Conservation (phyloP, 1,140 invertebrate genomes). For the Parapsyche elsis region DNA sequence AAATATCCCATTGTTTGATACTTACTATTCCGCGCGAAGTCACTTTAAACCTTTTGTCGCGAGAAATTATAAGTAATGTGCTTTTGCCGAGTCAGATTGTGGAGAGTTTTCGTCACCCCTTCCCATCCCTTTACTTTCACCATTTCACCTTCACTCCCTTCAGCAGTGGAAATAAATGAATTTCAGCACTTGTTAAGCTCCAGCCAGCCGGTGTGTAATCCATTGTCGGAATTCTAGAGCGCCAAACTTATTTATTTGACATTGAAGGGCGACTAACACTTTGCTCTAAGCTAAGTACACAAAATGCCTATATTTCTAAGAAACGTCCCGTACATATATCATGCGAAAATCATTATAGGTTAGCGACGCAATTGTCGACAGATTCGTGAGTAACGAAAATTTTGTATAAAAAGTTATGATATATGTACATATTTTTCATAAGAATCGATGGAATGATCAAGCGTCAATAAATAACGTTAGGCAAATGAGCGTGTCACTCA, state of each 20-base stretch:
- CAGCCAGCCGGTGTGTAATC: background rate
- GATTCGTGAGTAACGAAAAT: too few relatives aligned
- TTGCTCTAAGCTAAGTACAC: too few relatives aligned
- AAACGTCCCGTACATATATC: too few relatives aligned
- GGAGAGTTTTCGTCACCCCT: background rate
- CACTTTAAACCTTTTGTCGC: constrained; percentile 36
- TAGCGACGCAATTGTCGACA: too few relatives aligned
- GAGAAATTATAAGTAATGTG: constrained; percentile 41
- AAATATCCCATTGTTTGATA: constrained; percentile 19
- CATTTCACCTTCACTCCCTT: background rate
- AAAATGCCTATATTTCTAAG: too few relatives aligned
- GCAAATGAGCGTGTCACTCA: constrained; percentile 12
- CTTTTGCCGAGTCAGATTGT: background rate
- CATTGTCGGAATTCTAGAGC: background rate
- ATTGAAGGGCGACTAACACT: background rate
- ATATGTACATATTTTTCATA: too few relatives aligned
- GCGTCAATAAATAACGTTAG: background rate
- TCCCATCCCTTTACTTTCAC: too few relatives aligned
- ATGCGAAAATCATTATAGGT: too few relatives aligned
- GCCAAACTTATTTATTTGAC: constrained; percentile 1
- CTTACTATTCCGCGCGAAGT: constrained; percentile 15
- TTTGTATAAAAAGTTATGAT: too few relatives aligned
- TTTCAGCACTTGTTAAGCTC: constrained; percentile 17
- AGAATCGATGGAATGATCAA: too few relatives aligned
- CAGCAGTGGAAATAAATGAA: constrained; percentile 13